These are phyloP conservation scores for Sarcophaga rosellei DNA, from an alignment of 2,888 invertebrate species.

Conservation along the genomic window DNA sequence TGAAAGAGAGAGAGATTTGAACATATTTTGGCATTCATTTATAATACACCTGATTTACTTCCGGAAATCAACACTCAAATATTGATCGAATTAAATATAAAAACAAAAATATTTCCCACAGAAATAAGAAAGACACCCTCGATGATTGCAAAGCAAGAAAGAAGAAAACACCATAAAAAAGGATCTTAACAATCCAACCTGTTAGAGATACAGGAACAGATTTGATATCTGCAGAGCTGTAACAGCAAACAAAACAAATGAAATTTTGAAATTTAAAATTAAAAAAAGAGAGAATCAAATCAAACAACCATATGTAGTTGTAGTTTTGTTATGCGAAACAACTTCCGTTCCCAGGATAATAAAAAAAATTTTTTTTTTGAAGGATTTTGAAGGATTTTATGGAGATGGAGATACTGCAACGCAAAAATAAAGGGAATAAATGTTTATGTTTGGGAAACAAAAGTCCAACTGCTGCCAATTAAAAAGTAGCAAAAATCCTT, in stretches of 20 bases:
- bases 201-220: constrained; percentile 48
- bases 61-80: constrained; percentile 55
- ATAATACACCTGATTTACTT: constrained; percentile 68
- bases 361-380: no score
- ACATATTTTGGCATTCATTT: constrained; percentile 22
- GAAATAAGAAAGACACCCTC: constrained; percentile 31
- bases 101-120: constrained; percentile 38
- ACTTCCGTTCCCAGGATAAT: constrained; percentile 67
- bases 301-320: constrained; percentile 55
- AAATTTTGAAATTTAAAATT: background rate
- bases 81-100: background rate
- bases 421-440: background rate
- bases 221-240: constrained; percentile 15
- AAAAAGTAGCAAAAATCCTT: constrained; percentile 55
- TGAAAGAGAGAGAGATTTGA: no score
- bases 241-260: constrained; percentile 7
- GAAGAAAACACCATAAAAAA: background rate
- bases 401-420: constrained; percentile 26
- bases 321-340: constrained; percentile 52
- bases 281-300: background rate
- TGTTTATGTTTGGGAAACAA: background rate
- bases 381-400: background rate
- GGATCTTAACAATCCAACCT: constrained; percentile 29
- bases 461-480: constrained; percentile 53
- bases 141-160: constrained; percentile 19